Evolutionary conservation across 2,797 vertebrate species (phyloP).

Genomic region (Peromyscus melanophrys): DNA sequence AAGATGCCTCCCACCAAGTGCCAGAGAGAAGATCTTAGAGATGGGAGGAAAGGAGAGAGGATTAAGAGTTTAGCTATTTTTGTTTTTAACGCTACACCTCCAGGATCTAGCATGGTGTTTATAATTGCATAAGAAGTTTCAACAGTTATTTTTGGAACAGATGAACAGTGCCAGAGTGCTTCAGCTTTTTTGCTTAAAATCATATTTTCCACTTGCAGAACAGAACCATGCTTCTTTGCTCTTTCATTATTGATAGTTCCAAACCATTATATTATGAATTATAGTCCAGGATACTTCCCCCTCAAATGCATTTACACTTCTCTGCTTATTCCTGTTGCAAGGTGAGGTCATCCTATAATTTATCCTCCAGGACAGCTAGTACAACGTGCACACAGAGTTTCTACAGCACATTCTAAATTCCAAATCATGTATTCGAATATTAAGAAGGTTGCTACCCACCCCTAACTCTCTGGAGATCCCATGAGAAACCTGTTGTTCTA

Average conservation of each 20-base stretch:
- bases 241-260: slow-evolving; percentile 51
- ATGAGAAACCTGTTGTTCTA: slow-evolving; percentile 27
- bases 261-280: slow-evolving; percentile 71
- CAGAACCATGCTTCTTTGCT: slow-evolving; percentile 40
- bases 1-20: background rate
- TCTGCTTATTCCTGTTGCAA: slow-evolving; percentile 71
- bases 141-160: slow-evolving; percentile 18
- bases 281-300: slow-evolving; percentile 44
- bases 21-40: background rate
- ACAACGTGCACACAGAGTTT: slow-evolving; percentile 51
- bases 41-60: background rate
- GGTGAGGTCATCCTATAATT: slow-evolving; percentile 70
- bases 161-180: background rate
- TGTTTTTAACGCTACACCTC: background rate
- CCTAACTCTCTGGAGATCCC: background rate
- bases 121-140: slow-evolving; percentile 10
- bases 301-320: slow-evolving; percentile 80
- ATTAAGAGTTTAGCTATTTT: background rate
- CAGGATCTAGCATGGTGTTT: background rate
- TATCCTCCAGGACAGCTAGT: slow-evolving; percentile 66
- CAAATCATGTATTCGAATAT: slow-evolving; percentile 71
- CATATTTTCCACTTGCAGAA: slow-evolving; percentile 30
- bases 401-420: slow-evolving; percentile 59
- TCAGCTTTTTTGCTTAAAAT: background rate
- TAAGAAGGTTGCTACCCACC: background rate